A percentile compares a stretch with the other conserved stretches of the same genome.
phyloP scores from a whole-genome alignment of 2,113 vertebrate genomes.

The Leptosomus discolor region DNA sequence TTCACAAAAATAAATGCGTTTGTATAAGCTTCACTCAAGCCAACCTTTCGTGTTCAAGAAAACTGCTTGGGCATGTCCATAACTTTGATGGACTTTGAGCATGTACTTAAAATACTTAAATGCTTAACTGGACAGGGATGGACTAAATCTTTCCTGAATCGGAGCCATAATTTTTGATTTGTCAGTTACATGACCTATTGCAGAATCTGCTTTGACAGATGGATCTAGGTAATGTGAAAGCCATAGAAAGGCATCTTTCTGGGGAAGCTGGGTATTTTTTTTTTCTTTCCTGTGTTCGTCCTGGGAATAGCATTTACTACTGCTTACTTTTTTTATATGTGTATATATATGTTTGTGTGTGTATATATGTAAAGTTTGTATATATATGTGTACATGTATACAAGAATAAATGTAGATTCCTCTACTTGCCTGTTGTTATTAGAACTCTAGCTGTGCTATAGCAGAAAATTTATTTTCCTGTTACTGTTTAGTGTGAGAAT shows the following conservation, averaged over 20 bases:
- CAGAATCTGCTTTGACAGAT: slow-evolving; percentile 24
- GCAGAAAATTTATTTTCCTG: not conserved
- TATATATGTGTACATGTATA: not conserved
- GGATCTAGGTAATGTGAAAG: not conserved
- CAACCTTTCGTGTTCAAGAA: not conserved
- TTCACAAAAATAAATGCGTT: not conserved
- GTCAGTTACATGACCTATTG: not conserved
- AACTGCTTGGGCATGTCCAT: not conserved
- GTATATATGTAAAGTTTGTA: not conserved
- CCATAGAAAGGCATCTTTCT: not conserved
- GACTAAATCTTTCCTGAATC: slow-evolving; percentile 13
- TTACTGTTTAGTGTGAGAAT: not conserved
- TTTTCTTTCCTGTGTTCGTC: not conserved
- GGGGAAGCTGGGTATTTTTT: not conserved
- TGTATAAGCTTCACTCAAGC: not conserved
- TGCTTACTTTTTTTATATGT: not conserved
- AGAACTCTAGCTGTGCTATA: not conserved
- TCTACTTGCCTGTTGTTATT: not conserved
- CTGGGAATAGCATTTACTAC: not conserved
- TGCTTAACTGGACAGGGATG: not conserved
- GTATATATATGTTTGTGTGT: not conserved
- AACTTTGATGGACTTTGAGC: not conserved
- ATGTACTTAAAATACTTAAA: slow-evolving; percentile 18
- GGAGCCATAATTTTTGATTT: not conserved
- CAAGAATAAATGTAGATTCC: not conserved